Evolutionary conservation across 2,888 invertebrate species (phyloP).

Genomic region (Carterocephalus palaemon): DNA sequence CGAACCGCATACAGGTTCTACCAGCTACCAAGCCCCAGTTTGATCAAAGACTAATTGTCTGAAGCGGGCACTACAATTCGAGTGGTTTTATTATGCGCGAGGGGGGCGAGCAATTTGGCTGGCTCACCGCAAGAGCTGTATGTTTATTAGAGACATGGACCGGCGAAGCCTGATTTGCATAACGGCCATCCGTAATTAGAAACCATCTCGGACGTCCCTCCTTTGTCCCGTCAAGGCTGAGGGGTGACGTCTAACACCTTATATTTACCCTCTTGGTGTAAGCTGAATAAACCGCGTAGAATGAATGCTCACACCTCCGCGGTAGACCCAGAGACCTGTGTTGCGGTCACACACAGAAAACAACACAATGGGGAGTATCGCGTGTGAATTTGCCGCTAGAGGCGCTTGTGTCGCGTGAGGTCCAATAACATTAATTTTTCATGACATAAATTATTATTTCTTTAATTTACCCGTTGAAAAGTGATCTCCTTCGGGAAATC

Average conservation of each 20-base stretch:
- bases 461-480: too few species aligned
- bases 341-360: too few species aligned
- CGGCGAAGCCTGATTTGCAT: constrained; percentile 72
- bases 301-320: constrained; percentile 52
- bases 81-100: constrained; percentile 61
- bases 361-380: too few species aligned
- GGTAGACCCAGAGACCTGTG: too few species aligned
- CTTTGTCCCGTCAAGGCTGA: constrained; percentile 69
- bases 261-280: constrained; percentile 60
- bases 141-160: constrained; percentile 76
- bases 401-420: too few species aligned
- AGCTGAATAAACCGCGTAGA: constrained; percentile 57
- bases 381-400: too few species aligned
- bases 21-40: constrained; percentile 37
- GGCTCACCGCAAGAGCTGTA: constrained; percentile 65
- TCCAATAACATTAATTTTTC: too few species aligned
- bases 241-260: constrained; percentile 63
- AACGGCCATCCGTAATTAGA: constrained; percentile 78
- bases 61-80: constrained; percentile 52
- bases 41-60: constrained; percentile 62
- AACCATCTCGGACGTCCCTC: constrained; percentile 73
- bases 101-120: constrained; percentile 68
- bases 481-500: too few species aligned
- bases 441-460: too few species aligned
- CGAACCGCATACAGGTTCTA: constrained; percentile 27